Percentiles rank a stretch among this genome's conserved stretches.
phyloP scores from a whole-genome alignment of 2,888 invertebrate genomes.

The Palloptera scutellata region DNA sequence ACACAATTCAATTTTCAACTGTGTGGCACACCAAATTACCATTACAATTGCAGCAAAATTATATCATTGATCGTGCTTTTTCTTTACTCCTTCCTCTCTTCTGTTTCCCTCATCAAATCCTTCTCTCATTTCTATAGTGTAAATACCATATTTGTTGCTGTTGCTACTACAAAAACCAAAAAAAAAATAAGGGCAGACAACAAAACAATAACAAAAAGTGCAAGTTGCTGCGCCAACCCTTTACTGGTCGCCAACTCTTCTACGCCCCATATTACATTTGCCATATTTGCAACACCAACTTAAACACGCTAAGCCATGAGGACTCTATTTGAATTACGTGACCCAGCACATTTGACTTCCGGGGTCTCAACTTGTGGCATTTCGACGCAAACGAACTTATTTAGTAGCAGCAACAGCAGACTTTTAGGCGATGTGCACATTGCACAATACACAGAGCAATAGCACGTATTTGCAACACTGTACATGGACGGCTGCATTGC shows the following conservation, averaged over 20 bases:
- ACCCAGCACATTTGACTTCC: constrained; percentile 40
- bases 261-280: too few relatives aligned
- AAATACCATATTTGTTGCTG: too few relatives aligned
- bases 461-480: not conserved
- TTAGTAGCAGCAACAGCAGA: constrained; percentile 13
- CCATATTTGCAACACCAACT: too few relatives aligned
- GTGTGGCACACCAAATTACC: too few relatives aligned
- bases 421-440: constrained; percentile 11
- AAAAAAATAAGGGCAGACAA: too few relatives aligned
- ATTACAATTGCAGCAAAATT: not conserved
- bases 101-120: not conserved
- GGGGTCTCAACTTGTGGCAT: constrained; percentile 30
- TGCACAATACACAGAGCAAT: not conserved
- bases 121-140: too few relatives aligned
- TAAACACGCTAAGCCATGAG: constrained; percentile 26
- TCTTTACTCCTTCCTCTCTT: too few relatives aligned
- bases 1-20: too few relatives aligned
- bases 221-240: too few relatives aligned
- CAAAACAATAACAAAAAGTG: too few relatives aligned
- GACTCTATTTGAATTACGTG: constrained; percentile 43
- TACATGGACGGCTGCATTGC: not conserved
- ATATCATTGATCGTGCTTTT: constrained; percentile 9
- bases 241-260: too few relatives aligned
- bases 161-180: too few relatives aligned
- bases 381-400: constrained; percentile 18